A percentile compares a stretch with the other conserved stretches of the same genome.
phyloP scores from a whole-genome alignment of 1,140 invertebrate genomes.

The Bacillus rossius region DNA sequence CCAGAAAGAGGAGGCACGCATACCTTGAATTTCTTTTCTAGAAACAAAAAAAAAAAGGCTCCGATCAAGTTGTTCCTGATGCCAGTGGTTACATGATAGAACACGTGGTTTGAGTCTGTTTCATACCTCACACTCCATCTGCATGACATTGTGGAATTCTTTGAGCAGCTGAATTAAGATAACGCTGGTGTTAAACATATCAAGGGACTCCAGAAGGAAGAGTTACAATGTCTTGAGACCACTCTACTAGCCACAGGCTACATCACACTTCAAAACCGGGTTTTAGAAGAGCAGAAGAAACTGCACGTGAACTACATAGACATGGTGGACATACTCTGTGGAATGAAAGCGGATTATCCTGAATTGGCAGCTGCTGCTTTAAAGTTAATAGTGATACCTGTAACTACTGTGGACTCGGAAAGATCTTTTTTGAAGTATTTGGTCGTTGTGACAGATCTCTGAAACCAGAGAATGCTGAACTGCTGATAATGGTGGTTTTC shows the following conservation, averaged over 20 bases:
- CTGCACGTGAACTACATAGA: background rate
- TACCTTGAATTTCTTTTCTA: background rate
- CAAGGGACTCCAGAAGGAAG: background rate
- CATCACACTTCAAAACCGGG: background rate
- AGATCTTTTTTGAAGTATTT: background rate
- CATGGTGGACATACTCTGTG: background rate
- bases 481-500: constrained; percentile 1
- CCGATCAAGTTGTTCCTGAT: background rate
- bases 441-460: background rate
- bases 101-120: background rate
- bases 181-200: background rate
- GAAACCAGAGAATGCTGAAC: constrained; percentile 2
- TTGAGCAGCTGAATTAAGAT: background rate
- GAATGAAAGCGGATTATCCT: background rate
- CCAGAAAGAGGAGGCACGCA: background rate
- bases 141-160: background rate
- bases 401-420: background rate
- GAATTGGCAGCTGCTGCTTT: background rate
- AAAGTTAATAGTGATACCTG: background rate
- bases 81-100: background rate
- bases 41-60: background rate
- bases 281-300: background rate
- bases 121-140: background rate
- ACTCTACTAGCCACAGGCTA: background rate
- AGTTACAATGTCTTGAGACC: background rate